Base-by-base conservation (phyloP, 2,113 vertebrate species). In the Columba janthina region DNA sequence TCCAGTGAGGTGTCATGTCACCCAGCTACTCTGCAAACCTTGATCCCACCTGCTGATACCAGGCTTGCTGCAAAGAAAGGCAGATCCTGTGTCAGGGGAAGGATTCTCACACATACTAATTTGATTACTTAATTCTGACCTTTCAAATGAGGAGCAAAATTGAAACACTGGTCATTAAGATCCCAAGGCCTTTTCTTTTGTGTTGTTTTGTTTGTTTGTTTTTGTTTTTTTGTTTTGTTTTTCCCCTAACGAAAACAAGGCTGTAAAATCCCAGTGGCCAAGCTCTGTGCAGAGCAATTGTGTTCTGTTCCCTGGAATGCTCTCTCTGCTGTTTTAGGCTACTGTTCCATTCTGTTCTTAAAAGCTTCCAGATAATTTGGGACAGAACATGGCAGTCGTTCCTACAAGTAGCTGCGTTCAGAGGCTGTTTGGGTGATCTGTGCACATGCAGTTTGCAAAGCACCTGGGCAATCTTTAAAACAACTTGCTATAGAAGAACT, bases 91-190 rank as follows among this genome's bases (percentile, higher is more conserved):
- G 93, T 96, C 94, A 86, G 56, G 61, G 51, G 26, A 65, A 81
- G 75, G 65, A 48, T 92, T 95, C 82, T 91, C 75, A 77, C 75
- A 53, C 64, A 32, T 67, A 20, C 51, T 79, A 71, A 64, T 77
- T 94, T 2, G 5, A 25, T 95, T 94, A 72, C 79, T 95, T 90
- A 96, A 96, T 94, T 91, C 79, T 90, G 88, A 93, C 88, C 93
- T 96, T 95, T 92, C 57, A 91, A 84, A 88, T 72, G 79, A 88
- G 75, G 62, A 90, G 71, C 48, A 86, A 62, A 93, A 84, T 78
- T 86, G 70, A 90, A 88, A 78, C 65, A 53, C 53, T 71, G 29
- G 8, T 81, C 51, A 18, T 88, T 77, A 77, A 71, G 74, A 75
- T 88, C 38, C 18, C 34, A 44, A 77, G 38, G 34, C 21, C 7